Base-by-base conservation (phyloP, 1,140 invertebrate genomes). In the Papilio xuthus region DNA sequence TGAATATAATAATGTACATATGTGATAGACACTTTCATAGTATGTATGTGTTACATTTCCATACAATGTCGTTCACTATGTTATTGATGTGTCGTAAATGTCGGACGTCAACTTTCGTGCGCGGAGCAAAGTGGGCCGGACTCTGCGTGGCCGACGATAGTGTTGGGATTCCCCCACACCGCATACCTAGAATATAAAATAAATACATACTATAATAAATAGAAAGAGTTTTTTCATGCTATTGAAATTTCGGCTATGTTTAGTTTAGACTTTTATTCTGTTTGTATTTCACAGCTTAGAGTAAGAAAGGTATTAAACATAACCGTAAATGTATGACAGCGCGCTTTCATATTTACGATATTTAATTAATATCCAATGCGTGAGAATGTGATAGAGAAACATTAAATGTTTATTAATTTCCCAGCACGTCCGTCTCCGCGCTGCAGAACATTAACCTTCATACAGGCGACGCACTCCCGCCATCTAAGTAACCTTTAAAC, bases 391-490 rank as follows among this genome's bases (percentile, higher is more conserved):
- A 18, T 32, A 26, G 3, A 28, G 60, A 67, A 15, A 67, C 26
- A 67, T 32, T 15, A 67, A 67, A 28, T 9, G 60, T 28, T 67
- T 67, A 28, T 73, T 73, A 23, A 73, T 73, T 56, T 50, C 72
- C 32, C 47, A 47, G 72, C 47, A 13, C 15, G 50, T 56, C 26
- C 18, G 20, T 13, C 71, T 50, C 23, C 3, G 50, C 18, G 50
- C 50, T 50, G 28, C 28, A 26, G 47, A 74, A 18, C 72, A n/a
- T 73, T 74, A 74, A 74, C 72, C 72, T 74, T 74, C 47, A 53
- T 56, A 73, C 18, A 74, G 50, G 47, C 44, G 53, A 74, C 72
- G 41, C 6, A 44, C n/a, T 18, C 44, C 20, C 26, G 47, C 12
- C 47, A n/a, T 23, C 12, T 67, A 15, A 67, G 60, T 32, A 37